Evolutionary conservation across 2,888 invertebrate genomes (phyloP), one percentile per base, ranked within the genome.

Genomic region (Yponomeuta sedellus): DNA sequence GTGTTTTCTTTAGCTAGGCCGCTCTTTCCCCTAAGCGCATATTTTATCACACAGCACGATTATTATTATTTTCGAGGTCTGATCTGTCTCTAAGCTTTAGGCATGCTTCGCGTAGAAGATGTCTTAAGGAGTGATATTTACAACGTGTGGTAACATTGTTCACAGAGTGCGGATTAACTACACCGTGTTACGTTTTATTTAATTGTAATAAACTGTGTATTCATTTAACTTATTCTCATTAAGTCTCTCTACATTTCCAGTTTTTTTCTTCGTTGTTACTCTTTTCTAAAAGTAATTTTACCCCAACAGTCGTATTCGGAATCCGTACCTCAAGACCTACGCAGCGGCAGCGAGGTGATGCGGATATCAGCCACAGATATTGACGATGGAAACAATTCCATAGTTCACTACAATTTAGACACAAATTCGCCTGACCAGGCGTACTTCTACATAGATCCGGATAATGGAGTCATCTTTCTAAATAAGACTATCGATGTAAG

Each of bases 351-450:
- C 66, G 95, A 96, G 79, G 96, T 97, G 69, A 96, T 97, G 95
- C 93, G 96, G 80, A 96, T 98, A 80, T 97, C 97, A 68, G 97
- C 98, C 19, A 97, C 97, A 40, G 98, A 97, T 83, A 95, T 97
- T 72, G 98, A 98, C 78, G 96, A 97, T 77, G 97, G 97, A 16
- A 94, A 95, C 79, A 99, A 99, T 89, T 97, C 97, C 68, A 94
- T 95, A 73, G 94, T 98, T 12, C 93, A 93, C 70, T 98, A 97
- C 81, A 92, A 89, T 70, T 83, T 93, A 71, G 88, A 89, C 71
- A 82, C 88, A 28, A 87, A 88, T 67, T 88, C 89, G 25, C 86
- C 88, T 39, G 89, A 90, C 72, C 86, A 87, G 71, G 93, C 93
- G 11, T 97, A 96, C 83, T 98, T 98, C 83, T 92, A 92, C 70